These are phyloP conservation scores for Alectoris magna DNA, from an alignment of 2,797 vertebrate species.

Conservation along the genomic window DNA sequence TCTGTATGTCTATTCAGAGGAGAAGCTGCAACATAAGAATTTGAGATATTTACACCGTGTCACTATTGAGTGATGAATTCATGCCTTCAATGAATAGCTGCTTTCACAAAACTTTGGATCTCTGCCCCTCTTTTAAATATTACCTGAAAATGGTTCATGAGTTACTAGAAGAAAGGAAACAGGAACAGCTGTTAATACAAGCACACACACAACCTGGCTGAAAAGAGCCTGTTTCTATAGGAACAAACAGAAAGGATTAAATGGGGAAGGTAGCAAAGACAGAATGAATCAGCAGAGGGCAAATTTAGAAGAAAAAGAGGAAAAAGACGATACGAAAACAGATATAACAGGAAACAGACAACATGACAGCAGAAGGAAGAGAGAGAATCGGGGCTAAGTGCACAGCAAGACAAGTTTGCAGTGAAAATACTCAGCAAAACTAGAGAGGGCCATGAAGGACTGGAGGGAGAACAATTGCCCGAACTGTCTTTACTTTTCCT, in stretches of 20 bases:
- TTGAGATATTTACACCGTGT: not conserved
- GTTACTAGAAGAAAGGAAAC: constrained; percentile 21
- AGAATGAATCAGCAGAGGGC: constrained; percentile 42
- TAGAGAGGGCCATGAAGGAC: not conserved
- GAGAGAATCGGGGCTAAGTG: not conserved
- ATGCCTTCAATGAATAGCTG: not conserved
- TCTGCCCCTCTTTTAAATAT: not conserved
- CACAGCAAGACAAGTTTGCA: not conserved
- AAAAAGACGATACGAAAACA: not conserved
- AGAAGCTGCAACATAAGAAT: not conserved
- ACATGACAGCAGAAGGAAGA: constrained; percentile 1
- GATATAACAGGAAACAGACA: constrained; percentile 14
- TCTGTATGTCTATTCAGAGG: not conserved
- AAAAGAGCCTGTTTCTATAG: constrained; percentile 57
- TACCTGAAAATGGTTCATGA: constrained; percentile 9
- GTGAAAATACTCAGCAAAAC: constrained; percentile 18
- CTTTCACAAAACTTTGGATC: not conserved
- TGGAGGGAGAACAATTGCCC: not conserved
- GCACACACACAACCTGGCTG: not conserved
- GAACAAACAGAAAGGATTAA: constrained; percentile 54
- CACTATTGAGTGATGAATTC: not conserved
- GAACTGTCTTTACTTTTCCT: not conserved
- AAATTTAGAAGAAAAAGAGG: constrained; percentile 22
- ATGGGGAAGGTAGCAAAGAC: constrained; percentile 47
- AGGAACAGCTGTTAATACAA: constrained; percentile 19